Conservation (phyloP, 2,797 vertebrate species). For the Lindbergichthys nudifrons region DNA sequence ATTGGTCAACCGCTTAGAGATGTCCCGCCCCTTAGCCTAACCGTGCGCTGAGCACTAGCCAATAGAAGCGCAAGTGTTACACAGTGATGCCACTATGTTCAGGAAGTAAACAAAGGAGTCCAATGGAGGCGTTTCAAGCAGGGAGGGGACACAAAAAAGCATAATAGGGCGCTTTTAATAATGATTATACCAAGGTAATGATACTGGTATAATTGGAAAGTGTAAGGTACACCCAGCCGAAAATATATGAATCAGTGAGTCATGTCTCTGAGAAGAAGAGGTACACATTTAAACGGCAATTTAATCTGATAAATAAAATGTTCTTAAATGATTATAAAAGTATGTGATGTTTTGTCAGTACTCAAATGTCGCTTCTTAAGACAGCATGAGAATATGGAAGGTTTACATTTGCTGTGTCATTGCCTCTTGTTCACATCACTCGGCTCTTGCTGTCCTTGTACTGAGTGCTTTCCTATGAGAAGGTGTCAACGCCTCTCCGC, state of each 20-base stretch:
- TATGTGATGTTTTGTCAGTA: background rate
- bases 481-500: slow-evolving; percentile 9
- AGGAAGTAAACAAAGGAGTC: too few relatives aligned
- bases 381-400: background rate
- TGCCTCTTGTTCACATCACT: background rate
- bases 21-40: too few relatives aligned
- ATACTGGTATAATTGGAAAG: background rate
- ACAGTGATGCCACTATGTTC: too few relatives aligned
- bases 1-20: too few relatives aligned
- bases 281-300: too few relatives aligned
- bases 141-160: too few relatives aligned
- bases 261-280: background rate
- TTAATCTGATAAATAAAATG: background rate
- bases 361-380: background rate
- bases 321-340: background rate
- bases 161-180: too few relatives aligned
- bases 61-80: too few relatives aligned
- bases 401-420: background rate
- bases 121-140: too few relatives aligned
- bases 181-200: too few relatives aligned
- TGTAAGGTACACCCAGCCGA: background rate
- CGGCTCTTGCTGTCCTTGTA: background rate
- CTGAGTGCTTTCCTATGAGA: background rate
- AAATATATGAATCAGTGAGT: background rate
- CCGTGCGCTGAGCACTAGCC: too few relatives aligned